Conservation (phyloP, 2,113 vertebrate species). For the Sinocyclocheilus anshuiensis region DNA sequence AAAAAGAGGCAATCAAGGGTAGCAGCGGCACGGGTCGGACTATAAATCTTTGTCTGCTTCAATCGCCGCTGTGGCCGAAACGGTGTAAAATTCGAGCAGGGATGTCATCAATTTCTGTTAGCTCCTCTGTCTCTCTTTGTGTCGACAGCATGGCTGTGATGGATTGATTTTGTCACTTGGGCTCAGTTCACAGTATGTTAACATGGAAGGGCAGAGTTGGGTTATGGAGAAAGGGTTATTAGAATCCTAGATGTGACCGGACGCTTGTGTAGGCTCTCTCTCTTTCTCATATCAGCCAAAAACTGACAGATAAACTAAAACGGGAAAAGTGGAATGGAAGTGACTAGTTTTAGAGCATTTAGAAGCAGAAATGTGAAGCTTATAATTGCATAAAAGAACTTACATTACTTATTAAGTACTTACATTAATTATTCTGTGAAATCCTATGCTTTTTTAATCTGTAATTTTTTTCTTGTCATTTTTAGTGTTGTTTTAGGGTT, state of each 20-base stretch:
- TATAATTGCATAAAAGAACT: too few relatives aligned
- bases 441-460: too few relatives aligned
- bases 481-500: background rate
- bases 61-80: constrained; percentile 93
- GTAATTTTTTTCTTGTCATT: background rate
- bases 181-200: constrained; percentile 99
- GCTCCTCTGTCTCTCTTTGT: constrained; percentile 96
- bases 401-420: too few relatives aligned
- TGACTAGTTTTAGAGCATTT: background rate
- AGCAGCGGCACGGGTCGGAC: constrained; percentile 84
- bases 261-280: constrained; percentile 56
- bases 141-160: constrained; percentile 84
- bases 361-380: too few relatives aligned
- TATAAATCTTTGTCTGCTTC: constrained; percentile 99
- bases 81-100: constrained; percentile 94
- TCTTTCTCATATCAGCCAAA: background rate
- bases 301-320: background rate
- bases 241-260: constrained; percentile 81
- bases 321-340: too few relatives aligned
- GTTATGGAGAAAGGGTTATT: constrained; percentile 88
- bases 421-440: too few relatives aligned
- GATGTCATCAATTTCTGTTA: constrained; percentile 99
- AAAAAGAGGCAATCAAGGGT: constrained; percentile 93
- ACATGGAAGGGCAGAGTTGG: constrained; percentile 95
- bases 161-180: constrained; percentile 99